A percentile compares a stretch with the other conserved stretches of the same genome.
Evolutionary conservation across 2,888 invertebrate species (phyloP).

Genomic region (Dryobotodes eremita): DNA sequence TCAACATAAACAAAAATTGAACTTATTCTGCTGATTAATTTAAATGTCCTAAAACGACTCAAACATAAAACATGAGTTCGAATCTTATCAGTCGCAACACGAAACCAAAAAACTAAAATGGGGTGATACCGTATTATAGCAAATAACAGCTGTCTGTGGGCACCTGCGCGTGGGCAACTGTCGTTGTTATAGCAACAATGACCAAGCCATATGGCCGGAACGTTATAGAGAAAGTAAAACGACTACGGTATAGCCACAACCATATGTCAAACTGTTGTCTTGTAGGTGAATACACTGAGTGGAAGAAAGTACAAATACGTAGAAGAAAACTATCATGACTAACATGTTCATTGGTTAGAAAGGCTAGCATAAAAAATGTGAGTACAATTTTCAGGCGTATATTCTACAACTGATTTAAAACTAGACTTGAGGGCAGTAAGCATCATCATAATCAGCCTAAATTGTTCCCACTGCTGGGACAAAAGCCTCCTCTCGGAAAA

Average conservation of each 20-base stretch:
- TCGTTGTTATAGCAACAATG: constrained; percentile 76
- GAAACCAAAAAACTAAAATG: constrained; percentile 32
- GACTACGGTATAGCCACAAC: background rate
- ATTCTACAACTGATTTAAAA: background rate
- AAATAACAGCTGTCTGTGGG: constrained; percentile 77
- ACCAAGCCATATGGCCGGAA: constrained; percentile 73
- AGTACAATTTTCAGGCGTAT: background rate
- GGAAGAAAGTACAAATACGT: background rate
- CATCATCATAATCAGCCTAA: background rate
- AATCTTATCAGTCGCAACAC: constrained; percentile 30
- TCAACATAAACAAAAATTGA: background rate
- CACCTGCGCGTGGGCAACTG: constrained; percentile 85
- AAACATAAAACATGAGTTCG: constrained; percentile 3
- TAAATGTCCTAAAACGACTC: background rate
- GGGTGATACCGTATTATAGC: constrained; percentile 49
- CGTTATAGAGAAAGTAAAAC: constrained; percentile 64
- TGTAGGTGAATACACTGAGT: background rate
- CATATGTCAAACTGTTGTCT: constrained; percentile 19
- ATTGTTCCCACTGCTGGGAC: background rate
- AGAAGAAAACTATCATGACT: background rate
- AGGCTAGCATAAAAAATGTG: background rate
- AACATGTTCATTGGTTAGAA: background rate
- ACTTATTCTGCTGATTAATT: background rate
- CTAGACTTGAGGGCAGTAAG: background rate
- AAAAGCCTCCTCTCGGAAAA: background rate